phyloP scores from a whole-genome alignment of 92 coral and sea anemone genomes.

The Paramuricea clavata region DNA sequence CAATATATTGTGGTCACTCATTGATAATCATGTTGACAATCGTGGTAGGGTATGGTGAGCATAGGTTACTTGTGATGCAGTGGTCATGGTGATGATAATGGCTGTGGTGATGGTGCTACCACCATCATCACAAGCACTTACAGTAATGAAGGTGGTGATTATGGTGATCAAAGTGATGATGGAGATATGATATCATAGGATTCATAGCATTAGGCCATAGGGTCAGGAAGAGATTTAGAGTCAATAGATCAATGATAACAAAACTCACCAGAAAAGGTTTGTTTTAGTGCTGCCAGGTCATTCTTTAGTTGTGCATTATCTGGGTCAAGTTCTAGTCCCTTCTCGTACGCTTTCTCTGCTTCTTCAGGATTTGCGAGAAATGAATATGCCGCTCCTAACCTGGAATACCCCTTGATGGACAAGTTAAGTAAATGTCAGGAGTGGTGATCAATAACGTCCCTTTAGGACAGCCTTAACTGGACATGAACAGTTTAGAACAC shows the following conservation, averaged over 20 bases:
- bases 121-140: neutral
- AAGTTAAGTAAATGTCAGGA: neutral
- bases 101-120: neutral
- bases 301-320: slow-evolving; percentile 86
- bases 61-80: too few relatives aligned
- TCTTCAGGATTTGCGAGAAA: slow-evolving; percentile 78
- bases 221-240: neutral
- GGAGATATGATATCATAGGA: neutral
- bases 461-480: too few relatives aligned
- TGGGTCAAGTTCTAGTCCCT: slow-evolving; percentile 88
- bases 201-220: too few relatives aligned
- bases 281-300: slow-evolving; percentile 73
- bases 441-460: neutral
- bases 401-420: slow-evolving; percentile 86
- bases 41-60: too few relatives aligned
- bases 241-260: neutral
- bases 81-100: neutral
- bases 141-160: neutral
- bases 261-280: slow-evolving; percentile 49
- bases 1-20: too few relatives aligned
- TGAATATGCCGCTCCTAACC: slow-evolving; percentile 90
- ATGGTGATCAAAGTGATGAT: neutral
- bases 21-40: neutral
- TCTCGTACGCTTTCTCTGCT: slow-evolving; percentile 81
- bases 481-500: too few relatives aligned